Evolutionary conservation across 2,888 invertebrate species (phyloP), one percentile per base, ranked within the genome.

Genomic region (Vanessa cardui): DNA sequence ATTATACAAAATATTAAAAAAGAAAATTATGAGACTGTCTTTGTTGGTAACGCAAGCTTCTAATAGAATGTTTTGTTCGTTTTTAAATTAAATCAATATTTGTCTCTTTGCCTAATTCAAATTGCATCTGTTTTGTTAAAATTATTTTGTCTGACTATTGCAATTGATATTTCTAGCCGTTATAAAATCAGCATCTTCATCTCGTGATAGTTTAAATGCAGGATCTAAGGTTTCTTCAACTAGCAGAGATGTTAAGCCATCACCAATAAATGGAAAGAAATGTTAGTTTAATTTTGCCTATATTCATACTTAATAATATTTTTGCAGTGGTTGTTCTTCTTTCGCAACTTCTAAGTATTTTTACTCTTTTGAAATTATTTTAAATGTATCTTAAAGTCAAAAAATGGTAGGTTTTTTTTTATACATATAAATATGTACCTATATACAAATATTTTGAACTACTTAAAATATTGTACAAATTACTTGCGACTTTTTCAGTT

Each of bases 401-500:
- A 26, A 26, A 26, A 26, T 26, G 5, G 1, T 26, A 5, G 26
- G 26, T 26, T 26, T 21, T 21, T 21, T 50, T 21, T 50, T 52
- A 15, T 54, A 16, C 12, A 9, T 39, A 39, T 39, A 39, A 2
- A 39, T 39, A 39, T 9, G 12, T 12, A 39, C 12, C 12, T 12
- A 12, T 26, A 26, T 26, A n/a, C 26, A 4, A 4, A 39, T 39
- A 39, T 39, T 0, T 39, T 39, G 2, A 39, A 39, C 9, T 39
- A 20, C 8, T 20, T 49, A 49, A 20, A 20, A 20, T 20, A 12
- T 52, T 26, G 1, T 15, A 52, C 1, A 8, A 7, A 49, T 7
- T 52, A n/a, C n/a, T n/a, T n/a, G n/a, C n/a, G n/a, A n/a, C 68
- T 58, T 73, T 84, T 84, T 64, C 78, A 89, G 89, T 78, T 47